phyloP scores from a whole-genome alignment of 1,140 invertebrate genomes.

The Nebria ingens region DNA sequence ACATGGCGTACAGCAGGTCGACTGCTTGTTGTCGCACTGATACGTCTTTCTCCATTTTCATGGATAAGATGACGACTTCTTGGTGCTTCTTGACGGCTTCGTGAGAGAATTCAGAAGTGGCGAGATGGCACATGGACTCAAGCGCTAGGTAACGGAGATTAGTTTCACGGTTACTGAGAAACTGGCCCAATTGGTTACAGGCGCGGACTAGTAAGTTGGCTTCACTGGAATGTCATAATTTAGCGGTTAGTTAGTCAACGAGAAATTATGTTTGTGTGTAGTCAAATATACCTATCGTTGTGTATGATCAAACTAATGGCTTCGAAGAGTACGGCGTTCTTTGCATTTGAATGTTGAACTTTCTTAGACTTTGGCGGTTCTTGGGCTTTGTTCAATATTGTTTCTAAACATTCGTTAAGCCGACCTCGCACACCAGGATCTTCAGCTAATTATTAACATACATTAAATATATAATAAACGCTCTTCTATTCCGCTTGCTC shows the following conservation, averaged over 20 bases:
- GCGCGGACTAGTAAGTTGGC: conserved; percentile 93
- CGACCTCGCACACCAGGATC: conserved; percentile 90
- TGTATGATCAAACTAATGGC: conserved; percentile 99
- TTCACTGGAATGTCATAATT: conserved; percentile 51
- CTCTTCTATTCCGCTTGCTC: too few species aligned
- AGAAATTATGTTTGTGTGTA: background rate
- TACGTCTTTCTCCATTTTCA: conserved; percentile 99
- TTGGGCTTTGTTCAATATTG: conserved; percentile 99
- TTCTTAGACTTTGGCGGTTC: conserved; percentile 99
- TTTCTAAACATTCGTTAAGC: conserved; percentile 96
- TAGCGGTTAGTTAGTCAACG: background rate
- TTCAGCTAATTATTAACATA: conserved; percentile 51
- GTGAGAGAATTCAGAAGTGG: conserved; percentile 98
- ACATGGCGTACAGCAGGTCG: conserved; percentile 99
- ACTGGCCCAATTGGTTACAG: conserved; percentile 98
- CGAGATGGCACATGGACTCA: conserved; percentile 98
- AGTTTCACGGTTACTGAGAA: conserved; percentile 96
- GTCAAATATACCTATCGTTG: conserved; percentile 77
- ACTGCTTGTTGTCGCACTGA: conserved; percentile 97
- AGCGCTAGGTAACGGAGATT: conserved; percentile 96
- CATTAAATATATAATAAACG: too few species aligned
- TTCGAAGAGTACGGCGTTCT: conserved; percentile 99
- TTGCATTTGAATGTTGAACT: conserved; percentile 99
- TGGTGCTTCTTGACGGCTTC: conserved; percentile 99
- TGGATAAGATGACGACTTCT: conserved; percentile 96